Conservation (phyloP, 2,113 vertebrate genomes). For the Micromys minutus region DNA sequence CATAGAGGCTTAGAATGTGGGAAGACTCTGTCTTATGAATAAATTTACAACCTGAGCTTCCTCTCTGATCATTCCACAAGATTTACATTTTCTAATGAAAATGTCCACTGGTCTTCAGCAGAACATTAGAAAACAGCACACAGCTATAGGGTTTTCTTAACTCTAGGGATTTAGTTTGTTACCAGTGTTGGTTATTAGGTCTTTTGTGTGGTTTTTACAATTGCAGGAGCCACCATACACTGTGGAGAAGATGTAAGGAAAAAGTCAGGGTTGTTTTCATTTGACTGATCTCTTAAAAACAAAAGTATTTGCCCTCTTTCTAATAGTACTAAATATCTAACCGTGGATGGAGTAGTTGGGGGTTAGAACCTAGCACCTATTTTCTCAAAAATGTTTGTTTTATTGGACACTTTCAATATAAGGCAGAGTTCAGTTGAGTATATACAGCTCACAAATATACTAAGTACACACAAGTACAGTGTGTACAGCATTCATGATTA, state of each 20-base stretch:
- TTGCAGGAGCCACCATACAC: background rate
- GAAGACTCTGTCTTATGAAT: background rate
- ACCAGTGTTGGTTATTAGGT: conserved; percentile 30
- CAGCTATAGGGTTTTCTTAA: conserved; percentile 46
- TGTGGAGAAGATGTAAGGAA: background rate
- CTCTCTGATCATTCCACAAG: background rate
- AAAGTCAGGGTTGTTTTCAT: conserved; percentile 37
- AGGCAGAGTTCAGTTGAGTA: conserved; percentile 23
- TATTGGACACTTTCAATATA: conserved; percentile 3
- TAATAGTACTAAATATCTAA: background rate
- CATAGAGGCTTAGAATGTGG: conserved; percentile 19
- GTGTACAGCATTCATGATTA: background rate
- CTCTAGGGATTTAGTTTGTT: background rate
- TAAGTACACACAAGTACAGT: background rate
- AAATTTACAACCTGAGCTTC: background rate
- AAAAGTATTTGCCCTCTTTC: background rate
- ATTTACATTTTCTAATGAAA: conserved; percentile 40
- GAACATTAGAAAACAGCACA: conserved; percentile 1
- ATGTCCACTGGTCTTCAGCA: background rate
- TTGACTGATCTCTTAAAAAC: conserved; percentile 26
- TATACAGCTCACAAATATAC: background rate
- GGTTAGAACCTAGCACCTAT: background rate
- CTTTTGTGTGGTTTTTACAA: conserved; percentile 43
- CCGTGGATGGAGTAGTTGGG: background rate
- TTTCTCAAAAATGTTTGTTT: background rate